Percentiles rank a stretch among this genome's conserved stretches.
These are phyloP conservation scores for Spinus pinus DNA, from an alignment of 2,797 vertebrate genomes.

Conservation along the genomic window DNA sequence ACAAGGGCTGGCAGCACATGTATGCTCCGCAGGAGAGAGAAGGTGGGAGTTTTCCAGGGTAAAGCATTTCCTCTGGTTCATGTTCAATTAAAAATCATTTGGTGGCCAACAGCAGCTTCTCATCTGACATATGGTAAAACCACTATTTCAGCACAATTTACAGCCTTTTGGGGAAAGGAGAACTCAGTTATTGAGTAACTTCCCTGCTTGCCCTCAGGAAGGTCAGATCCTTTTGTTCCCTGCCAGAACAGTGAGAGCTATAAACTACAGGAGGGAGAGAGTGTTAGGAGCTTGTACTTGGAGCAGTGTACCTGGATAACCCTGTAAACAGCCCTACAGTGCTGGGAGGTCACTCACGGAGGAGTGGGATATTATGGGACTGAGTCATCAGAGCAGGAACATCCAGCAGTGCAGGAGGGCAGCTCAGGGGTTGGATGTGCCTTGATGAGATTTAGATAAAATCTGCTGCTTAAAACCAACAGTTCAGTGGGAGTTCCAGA, in stretches of 20 bases:
- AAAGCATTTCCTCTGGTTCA: conserved; percentile 35
- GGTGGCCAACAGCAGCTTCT: conserved; percentile 49
- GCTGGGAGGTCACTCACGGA: not conserved
- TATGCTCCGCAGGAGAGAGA: not conserved
- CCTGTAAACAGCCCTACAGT: not conserved
- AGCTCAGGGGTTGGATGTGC: not conserved
- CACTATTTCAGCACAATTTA: conserved; percentile 72
- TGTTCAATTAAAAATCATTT: conserved; percentile 59
- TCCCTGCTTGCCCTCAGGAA: conserved; percentile 53
- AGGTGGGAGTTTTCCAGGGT: not conserved
- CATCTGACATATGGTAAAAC: conserved; percentile 62
- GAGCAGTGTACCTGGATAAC: not conserved
- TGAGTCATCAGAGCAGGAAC: not conserved
- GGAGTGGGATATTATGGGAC: not conserved
- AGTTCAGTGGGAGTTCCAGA: not conserved
- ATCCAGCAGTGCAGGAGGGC: not conserved
- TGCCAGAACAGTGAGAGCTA: conserved; percentile 35
- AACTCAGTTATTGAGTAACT: conserved; percentile 65
- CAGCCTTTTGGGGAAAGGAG: conserved; percentile 66
- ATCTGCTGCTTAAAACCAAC: not conserved
- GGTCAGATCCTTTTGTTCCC: conserved; percentile 63
- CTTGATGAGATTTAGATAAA: not conserved
- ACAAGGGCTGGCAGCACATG: fast-evolving
- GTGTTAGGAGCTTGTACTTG: not conserved
- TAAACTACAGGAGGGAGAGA: conserved; percentile 18